Evolutionary conservation across 2,797 vertebrate genomes (phyloP), one percentile per base, ranked within the genome.

Genomic region (Euphonia xanthogaster): DNA sequence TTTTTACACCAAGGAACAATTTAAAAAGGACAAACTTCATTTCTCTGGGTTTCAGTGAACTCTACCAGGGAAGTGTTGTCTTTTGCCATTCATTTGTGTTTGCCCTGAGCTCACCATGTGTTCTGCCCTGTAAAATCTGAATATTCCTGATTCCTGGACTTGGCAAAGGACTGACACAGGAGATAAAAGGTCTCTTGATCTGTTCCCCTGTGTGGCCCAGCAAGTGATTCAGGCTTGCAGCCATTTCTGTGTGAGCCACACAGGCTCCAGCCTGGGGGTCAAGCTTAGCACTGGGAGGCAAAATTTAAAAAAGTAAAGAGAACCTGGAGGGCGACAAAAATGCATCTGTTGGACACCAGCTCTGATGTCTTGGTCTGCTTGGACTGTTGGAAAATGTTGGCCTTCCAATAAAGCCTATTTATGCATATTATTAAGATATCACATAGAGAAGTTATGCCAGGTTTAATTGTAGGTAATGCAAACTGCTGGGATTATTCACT

Each of bases 1-100:
- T 55, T 89, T 74, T 84, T 79, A 76, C 68, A 93, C 78, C 95
- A 94, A 94, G 62, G 86, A 91, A 63, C 88, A 83, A 78, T 80
- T 93, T 74, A 8, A 60, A 88, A 90, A 83, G 94, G 77, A 81
- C 73, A 71, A 95, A 93, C 73, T 55, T 86, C 39, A 31, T 79
- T 93, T 88, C 81, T 73, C 42, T 80, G 73, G 44, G 23, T 93
- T 94, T 91, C 82, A 40, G 50, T 86, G 91, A 90, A 37, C 61
- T 63, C 71, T 67, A 3, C 63, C 75, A 79, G 74, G 61, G 23
- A 58, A 77, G 25, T 31, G 33, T 55, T 86, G 62, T 80, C 74
- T 68, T 86, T 68, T 80, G 60, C 86, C 45, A 72, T 86, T 66
- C 54, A 16, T 77, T 88, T 60, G 39, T 61, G 54, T 45, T 91